Evolutionary conservation across 2,888 invertebrate species (phyloP).

Genomic region (Dichetophora obliterata): DNA sequence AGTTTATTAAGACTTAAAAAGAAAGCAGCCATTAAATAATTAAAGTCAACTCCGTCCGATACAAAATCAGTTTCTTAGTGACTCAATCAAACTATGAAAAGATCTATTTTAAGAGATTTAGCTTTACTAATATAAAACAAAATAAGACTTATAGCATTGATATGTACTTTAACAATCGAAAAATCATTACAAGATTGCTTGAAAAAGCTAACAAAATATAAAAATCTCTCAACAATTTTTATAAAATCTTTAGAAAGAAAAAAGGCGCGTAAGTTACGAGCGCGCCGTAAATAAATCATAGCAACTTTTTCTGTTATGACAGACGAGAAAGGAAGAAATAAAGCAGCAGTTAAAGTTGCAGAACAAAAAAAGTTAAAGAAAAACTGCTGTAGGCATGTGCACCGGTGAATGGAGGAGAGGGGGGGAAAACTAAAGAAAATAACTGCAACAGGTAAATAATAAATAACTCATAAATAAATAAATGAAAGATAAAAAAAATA

Average conservation of each 20-base stretch:
- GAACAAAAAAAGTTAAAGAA: conserved; percentile 31
- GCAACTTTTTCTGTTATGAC: conserved; percentile 56
- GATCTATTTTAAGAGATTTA: too few species aligned
- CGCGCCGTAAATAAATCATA: not conserved
- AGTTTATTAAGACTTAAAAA: too few species aligned
- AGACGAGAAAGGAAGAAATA: conserved; percentile 58
- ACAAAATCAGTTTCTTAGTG: too few species aligned
- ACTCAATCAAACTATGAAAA: too few species aligned
- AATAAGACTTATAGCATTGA: too few species aligned
- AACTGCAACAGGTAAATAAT: conserved; percentile 33
- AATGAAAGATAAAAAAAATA: conserved; percentile 5
- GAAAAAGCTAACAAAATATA: not conserved
- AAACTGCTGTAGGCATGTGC: conserved; percentile 25
- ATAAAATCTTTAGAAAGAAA: not conserved
- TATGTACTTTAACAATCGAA: too few species aligned
- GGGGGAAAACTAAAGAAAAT: conserved; percentile 38
- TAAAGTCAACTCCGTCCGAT: too few species aligned
- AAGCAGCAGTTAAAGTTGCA: conserved; percentile 16
- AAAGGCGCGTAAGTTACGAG: conserved; percentile 7
- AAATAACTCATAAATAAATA: conserved; percentile 20
- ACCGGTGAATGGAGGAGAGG: conserved; percentile 36
- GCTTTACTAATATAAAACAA: too few species aligned
- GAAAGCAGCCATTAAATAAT: too few species aligned
- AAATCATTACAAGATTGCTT: too few species aligned
- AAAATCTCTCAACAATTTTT: not conserved